phyloP scores from a whole-genome alignment of 2,888 invertebrate species.

The Nemapogon koenigi region DNA sequence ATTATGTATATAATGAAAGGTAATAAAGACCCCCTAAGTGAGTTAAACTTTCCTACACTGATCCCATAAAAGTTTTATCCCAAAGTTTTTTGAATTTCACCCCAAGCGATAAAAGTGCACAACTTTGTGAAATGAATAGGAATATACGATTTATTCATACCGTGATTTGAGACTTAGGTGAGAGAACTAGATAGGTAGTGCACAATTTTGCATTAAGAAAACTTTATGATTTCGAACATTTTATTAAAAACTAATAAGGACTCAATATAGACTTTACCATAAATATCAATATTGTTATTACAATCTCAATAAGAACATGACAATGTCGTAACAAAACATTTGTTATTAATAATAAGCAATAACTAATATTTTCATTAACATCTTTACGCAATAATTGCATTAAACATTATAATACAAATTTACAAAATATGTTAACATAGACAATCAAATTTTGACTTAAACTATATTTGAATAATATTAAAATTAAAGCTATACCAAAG shows the following conservation, averaged over 20 bases:
- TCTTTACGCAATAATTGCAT: slow-evolving; percentile 19
- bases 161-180: no score
- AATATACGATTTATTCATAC: no score
- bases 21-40: slow-evolving; percentile 53
- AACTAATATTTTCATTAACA: slow-evolving; percentile 50
- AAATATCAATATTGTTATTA: slow-evolving; percentile 53
- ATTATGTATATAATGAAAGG: no score
- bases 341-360: slow-evolving; percentile 45
- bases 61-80: slow-evolving; percentile 6
- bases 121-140: no score
- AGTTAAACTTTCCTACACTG: slow-evolving; percentile 29
- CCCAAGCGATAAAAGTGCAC: slow-evolving; percentile 9
- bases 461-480: neutral
- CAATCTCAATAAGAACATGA: slow-evolving; percentile 12
- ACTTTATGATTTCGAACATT: slow-evolving; percentile 27
- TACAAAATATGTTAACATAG: no score
- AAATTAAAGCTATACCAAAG: slow-evolving; percentile 47
- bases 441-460: no score
- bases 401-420: slow-evolving; percentile 1
- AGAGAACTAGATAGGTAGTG: no score
- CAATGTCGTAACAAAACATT: slow-evolving; percentile 54
- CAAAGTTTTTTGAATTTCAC: slow-evolving; percentile 7
- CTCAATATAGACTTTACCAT: slow-evolving; percentile 62
- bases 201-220: no score
- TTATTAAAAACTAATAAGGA: slow-evolving; percentile 63